Conservation (phyloP, 2,797 vertebrate species). For the Todus mexicanus region DNA sequence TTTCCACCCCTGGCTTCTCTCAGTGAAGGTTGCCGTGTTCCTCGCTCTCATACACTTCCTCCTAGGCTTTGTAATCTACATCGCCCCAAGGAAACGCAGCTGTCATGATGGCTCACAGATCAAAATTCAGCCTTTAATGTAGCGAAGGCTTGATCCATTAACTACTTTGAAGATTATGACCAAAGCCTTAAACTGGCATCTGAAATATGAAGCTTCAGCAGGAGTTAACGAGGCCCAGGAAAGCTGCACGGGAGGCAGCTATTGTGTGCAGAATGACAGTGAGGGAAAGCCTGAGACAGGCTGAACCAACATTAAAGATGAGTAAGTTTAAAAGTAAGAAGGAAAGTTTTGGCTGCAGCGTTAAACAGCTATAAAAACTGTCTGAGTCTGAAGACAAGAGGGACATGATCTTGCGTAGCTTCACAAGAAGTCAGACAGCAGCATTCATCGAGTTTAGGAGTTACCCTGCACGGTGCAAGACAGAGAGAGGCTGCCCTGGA, state of each 20-base stretch:
- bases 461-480: not conserved
- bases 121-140: slow-evolving; percentile 55
- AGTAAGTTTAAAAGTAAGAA: not conserved
- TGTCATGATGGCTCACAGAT: slow-evolving; percentile 47
- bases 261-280: not conserved
- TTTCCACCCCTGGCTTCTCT: not conserved
- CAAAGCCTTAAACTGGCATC: slow-evolving; percentile 45
- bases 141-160: slow-evolving; percentile 47
- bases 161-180: slow-evolving; percentile 61
- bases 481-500: not conserved
- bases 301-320: not conserved
- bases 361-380: not conserved
- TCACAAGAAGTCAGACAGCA: not conserved
- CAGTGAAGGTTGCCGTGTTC: not conserved
- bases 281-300: not conserved
- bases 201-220: slow-evolving; percentile 45
- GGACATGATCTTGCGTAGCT: accelerated
- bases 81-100: slow-evolving; percentile 42
- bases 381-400: not conserved
- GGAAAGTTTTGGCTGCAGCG: not conserved
- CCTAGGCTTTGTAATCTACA: not conserved
- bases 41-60: slow-evolving; percentile 1
- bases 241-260: slow-evolving; percentile 10
- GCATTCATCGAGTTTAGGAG: not conserved
- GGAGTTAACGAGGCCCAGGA: slow-evolving; percentile 39